Percentiles rank a stretch among this genome's conserved stretches.
phyloP scores from a whole-genome alignment of 1,140 invertebrate species.

The Nasonia vitripennis region DNA sequence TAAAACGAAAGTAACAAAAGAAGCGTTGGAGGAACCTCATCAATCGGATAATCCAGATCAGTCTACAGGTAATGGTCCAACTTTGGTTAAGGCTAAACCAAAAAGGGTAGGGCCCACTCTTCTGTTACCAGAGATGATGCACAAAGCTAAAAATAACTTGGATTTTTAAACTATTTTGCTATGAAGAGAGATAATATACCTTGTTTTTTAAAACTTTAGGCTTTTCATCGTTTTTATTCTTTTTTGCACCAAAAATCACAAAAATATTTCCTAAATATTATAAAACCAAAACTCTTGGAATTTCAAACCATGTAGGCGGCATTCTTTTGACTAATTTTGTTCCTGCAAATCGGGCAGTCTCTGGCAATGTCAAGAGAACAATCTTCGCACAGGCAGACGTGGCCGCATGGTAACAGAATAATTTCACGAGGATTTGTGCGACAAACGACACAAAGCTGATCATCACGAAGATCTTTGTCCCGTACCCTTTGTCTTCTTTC shows the following conservation, averaged over 20 bases:
- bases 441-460: slow-evolving; percentile 86
- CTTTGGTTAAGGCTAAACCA: slow-evolving; percentile 36
- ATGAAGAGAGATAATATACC: slow-evolving; percentile 16
- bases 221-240: slow-evolving; percentile 40
- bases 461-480: slow-evolving; percentile 79
- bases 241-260: slow-evolving; percentile 35
- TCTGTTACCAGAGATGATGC: slow-evolving; percentile 50
- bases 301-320: slow-evolving; percentile 80
- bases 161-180: slow-evolving; percentile 49
- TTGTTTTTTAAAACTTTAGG: slow-evolving; percentile 34
- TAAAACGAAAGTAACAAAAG: not conserved
- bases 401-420: slow-evolving; percentile 87
- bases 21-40: not conserved
- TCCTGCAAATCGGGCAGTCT: slow-evolving; percentile 84
- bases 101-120: slow-evolving; percentile 20
- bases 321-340: slow-evolving; percentile 79
- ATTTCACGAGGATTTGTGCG: slow-evolving; percentile 86
- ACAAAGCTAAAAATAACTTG: slow-evolving; percentile 50
- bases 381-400: slow-evolving; percentile 89
- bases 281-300: slow-evolving; percentile 25
- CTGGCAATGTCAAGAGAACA: slow-evolving; percentile 82
- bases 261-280: slow-evolving; percentile 44
- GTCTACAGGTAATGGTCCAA: not conserved
- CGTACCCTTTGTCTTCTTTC: slow-evolving; percentile 79
- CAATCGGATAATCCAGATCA: slow-evolving; percentile 7